Conservation (phyloP, 2,113 vertebrate genomes). For the Aix galericulata region DNA sequence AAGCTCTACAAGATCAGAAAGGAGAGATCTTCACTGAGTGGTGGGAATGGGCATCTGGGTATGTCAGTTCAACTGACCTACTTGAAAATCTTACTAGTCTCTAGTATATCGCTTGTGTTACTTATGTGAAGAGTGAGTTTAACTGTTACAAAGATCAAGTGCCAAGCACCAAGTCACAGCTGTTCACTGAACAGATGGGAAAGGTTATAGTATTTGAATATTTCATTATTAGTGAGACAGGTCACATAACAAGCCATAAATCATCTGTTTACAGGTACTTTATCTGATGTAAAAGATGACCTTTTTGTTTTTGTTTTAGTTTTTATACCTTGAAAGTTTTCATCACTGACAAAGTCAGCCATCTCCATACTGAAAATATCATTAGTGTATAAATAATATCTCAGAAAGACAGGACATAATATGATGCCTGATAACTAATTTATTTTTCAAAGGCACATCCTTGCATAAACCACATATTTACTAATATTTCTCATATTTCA, state of each 20-base stretch:
- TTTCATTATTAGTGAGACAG: slow-evolving; percentile 48
- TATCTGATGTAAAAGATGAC: slow-evolving; percentile 8
- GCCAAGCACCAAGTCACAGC: slow-evolving; percentile 42
- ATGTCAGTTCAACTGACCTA: not conserved
- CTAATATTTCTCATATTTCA: not conserved
- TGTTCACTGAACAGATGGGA: slow-evolving; percentile 62
- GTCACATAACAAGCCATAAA: slow-evolving; percentile 37
- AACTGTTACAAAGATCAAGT: slow-evolving; percentile 54
- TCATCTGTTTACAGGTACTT: slow-evolving; percentile 50
- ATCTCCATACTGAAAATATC: not conserved
- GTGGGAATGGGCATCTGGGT: not conserved
- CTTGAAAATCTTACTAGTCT: not conserved
- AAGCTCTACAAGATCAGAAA: not conserved
- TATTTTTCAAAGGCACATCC: not conserved
- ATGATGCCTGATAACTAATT: not conserved
- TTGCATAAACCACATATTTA: not conserved
- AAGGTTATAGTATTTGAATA: slow-evolving; percentile 34
- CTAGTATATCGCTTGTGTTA: not conserved
- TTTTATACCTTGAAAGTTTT: slow-evolving; percentile 33
- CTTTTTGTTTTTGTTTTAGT: not conserved
- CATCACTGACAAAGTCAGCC: slow-evolving; percentile 2
- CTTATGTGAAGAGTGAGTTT: not conserved
- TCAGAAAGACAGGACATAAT: not conserved
- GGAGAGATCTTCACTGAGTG: not conserved
- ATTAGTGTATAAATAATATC: slow-evolving; percentile 35